Percentiles rank a stretch among this genome's conserved stretches.
phyloP scores from a whole-genome alignment of 2,888 invertebrate species.

The Urechis unicinctus region DNA sequence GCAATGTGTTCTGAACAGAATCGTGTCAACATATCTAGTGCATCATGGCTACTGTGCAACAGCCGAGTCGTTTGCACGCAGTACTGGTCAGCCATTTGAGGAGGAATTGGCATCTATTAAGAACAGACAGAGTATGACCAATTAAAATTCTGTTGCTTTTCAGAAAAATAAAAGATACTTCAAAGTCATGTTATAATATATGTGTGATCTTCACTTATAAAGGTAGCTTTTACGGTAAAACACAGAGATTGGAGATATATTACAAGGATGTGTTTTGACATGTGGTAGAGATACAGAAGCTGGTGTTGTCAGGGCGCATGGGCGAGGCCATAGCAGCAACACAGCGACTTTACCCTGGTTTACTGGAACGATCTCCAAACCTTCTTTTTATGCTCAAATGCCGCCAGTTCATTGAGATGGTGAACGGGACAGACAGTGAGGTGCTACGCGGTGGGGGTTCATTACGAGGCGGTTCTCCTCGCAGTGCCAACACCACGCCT shows the following conservation, averaged over 20 bases:
- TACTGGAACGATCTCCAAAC: conserved; percentile 83
- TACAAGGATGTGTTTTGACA: not conserved
- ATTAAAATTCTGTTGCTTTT: not conserved
- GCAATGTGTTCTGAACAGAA: conserved; percentile 58
- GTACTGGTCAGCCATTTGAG: conserved; percentile 80
- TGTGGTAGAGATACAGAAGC: conserved; percentile 76
- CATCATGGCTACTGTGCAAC: conserved; percentile 95
- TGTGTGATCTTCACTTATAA: too few species aligned
- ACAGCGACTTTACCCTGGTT: conserved; percentile 82
- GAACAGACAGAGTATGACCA: conserved; percentile 79
- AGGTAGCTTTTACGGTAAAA: too few species aligned
- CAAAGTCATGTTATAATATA: too few species aligned
- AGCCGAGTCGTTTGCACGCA: conserved; percentile 88
- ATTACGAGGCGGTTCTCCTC: conserved; percentile 41
- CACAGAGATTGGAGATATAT: too few species aligned
- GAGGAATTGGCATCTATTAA: conserved; percentile 91
- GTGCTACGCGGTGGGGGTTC: conserved; percentile 62
- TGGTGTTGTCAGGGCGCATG: conserved; percentile 87
- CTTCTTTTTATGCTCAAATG: conserved; percentile 93
- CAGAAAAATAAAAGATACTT: too few species aligned
- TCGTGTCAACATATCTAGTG: conserved; percentile 94
- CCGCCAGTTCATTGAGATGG: conserved; percentile 98
- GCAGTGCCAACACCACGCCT: conserved; percentile 45
- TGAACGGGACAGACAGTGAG: conserved; percentile 54
- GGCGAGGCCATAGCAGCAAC: conserved; percentile 91